Conservation (phyloP, 2,888 invertebrate species). For the Tetranychus piercei region DNA sequence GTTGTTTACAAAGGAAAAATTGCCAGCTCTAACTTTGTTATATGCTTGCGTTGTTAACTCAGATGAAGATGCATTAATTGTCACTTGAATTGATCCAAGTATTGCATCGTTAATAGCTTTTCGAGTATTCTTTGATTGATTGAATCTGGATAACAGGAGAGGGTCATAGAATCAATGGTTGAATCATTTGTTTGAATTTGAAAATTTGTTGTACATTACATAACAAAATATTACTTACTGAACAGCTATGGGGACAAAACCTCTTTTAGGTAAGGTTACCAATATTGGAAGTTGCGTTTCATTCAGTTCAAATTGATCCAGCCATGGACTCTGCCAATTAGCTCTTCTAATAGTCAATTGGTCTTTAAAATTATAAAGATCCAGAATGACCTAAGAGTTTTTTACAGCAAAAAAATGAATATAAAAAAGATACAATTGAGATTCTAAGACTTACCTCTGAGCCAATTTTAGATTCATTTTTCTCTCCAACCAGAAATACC, state of each 20-base stretch:
- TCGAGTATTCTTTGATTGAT: background rate
- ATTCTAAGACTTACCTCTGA: background rate
- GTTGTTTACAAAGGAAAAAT: background rate
- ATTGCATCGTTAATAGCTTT: background rate
- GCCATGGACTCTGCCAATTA: background rate
- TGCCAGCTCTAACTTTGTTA: background rate
- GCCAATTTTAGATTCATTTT: background rate
- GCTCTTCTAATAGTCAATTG: background rate
- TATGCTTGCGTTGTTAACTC: background rate
- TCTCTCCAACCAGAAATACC: background rate
- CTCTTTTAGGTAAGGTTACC: background rate
- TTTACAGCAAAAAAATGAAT: background rate
- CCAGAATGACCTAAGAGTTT: background rate
- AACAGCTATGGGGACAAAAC: background rate
- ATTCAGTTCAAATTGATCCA: background rate
- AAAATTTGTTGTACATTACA: too few relatives aligned
- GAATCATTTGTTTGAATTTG: background rate
- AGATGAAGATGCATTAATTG: background rate
- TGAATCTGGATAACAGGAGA: background rate
- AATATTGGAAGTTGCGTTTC: background rate
- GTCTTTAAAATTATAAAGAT: background rate
- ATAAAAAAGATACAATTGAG: background rate
- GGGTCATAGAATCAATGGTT: background rate
- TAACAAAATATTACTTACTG: background rate
- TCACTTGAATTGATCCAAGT: background rate